Conservation (phyloP, 2,888 invertebrate genomes). For the Augiades crinisus region DNA sequence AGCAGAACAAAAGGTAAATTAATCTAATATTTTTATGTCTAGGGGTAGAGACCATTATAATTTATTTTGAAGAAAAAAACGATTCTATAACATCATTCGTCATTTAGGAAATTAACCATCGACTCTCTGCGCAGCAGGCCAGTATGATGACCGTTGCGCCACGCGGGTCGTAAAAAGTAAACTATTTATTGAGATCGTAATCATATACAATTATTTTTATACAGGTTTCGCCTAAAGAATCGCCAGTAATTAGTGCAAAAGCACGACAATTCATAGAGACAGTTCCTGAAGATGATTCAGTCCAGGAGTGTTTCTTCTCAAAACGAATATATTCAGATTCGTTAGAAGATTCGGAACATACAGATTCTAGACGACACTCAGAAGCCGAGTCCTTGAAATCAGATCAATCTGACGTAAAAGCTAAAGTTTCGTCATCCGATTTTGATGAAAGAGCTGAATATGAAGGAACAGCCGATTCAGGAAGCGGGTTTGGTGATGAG, state of each 20-base stretch:
- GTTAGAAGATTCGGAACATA: slow-evolving; percentile 75
- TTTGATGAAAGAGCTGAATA: slow-evolving; percentile 76
- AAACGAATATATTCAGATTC: slow-evolving; percentile 78
- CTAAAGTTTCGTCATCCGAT: slow-evolving; percentile 73
- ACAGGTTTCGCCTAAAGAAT: slow-evolving; percentile 65
- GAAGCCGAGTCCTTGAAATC: slow-evolving; percentile 78
- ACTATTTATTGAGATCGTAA: too few relatives aligned
- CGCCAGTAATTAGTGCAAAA: slow-evolving; percentile 76
- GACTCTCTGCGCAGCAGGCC: too few relatives aligned
- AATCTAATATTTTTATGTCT: too few relatives aligned
- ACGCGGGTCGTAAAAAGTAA: too few relatives aligned
- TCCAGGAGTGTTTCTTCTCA: slow-evolving; percentile 79
- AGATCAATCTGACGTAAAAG: slow-evolving; percentile 73
- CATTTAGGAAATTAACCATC: too few relatives aligned
- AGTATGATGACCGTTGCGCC: too few relatives aligned
- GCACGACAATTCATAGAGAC: slow-evolving; percentile 78
- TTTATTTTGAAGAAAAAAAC: too few relatives aligned
- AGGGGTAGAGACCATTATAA: too few relatives aligned
- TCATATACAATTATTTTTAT: too few relatives aligned
- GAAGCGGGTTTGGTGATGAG: slow-evolving; percentile 76
- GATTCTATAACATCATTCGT: too few relatives aligned
- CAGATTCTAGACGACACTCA: slow-evolving; percentile 74
- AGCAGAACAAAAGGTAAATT: slow-evolving; percentile 71
- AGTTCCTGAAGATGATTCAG: slow-evolving; percentile 78
- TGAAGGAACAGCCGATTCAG: slow-evolving; percentile 71